Evolutionary conservation across 2,797 vertebrate species (phyloP).

Genomic region (Platyrinchus mystaceus): DNA sequence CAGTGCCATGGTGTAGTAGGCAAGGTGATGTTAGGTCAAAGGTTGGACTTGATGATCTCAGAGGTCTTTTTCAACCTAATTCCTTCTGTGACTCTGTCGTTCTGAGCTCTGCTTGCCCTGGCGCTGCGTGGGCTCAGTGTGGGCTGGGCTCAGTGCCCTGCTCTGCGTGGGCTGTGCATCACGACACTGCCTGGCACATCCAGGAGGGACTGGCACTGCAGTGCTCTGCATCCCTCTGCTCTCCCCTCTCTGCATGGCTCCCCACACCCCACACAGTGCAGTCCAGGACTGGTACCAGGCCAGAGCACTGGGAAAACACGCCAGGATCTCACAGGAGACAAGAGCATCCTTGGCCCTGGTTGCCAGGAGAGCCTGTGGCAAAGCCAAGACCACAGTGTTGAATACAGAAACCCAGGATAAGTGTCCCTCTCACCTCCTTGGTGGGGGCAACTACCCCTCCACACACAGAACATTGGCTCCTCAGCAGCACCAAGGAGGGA

Average conservation of each 20-base stretch:
- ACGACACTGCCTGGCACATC: neutral
- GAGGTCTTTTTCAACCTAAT: neutral
- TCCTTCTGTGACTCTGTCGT: neutral
- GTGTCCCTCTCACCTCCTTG: neutral
- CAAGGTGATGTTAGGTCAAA: accelerated
- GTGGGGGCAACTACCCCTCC: neutral
- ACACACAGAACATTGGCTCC: accelerated
- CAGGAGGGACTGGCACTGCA: neutral
- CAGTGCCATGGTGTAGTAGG: neutral
- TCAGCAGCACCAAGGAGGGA: neutral
- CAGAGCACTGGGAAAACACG: neutral
- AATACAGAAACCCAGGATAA: neutral
- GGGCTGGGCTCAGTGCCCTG: neutral
- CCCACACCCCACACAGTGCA: accelerated
- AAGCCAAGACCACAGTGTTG: neutral
- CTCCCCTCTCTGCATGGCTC: neutral
- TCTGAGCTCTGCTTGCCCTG: neutral
- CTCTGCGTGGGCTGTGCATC: neutral
- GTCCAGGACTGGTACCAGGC: neutral
- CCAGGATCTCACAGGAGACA: neutral
- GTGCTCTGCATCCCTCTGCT: neutral
- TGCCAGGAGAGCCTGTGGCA: neutral
- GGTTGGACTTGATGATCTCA: neutral
- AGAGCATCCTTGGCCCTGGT: neutral
- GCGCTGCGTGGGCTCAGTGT: neutral